A percentile compares a stretch with the other conserved stretches of the same genome.
Conservation (phyloP, 2,797 vertebrate species). For the Propithecus perrieri region DNA sequence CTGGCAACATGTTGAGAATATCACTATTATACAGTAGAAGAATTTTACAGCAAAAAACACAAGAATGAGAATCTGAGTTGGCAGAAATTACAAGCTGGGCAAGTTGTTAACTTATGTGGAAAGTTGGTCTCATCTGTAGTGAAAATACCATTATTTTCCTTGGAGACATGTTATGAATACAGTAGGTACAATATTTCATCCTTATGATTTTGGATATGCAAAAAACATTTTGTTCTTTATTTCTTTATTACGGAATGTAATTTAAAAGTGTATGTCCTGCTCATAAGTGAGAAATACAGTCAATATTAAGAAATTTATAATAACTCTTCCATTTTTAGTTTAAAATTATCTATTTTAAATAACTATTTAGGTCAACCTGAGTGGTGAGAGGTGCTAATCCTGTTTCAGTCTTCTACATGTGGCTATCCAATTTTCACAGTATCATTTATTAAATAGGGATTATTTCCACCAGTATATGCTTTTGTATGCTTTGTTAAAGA, state of each 20-base stretch:
- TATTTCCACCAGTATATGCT: too few relatives aligned
- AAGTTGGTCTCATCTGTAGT: not conserved
- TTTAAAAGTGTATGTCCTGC: not conserved
- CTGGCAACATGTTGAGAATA: not conserved
- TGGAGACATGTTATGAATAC: not conserved
- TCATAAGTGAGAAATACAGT: not conserved
- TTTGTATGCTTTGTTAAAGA: too few relatives aligned
- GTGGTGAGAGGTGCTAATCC: too few relatives aligned
- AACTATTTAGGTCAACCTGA: not conserved
- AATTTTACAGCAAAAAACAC: not conserved
- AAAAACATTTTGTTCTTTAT: not conserved
- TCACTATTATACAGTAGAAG: not conserved
- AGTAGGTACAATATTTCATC: not conserved
- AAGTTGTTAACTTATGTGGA: slow-evolving; percentile 39
- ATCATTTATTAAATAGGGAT: too few relatives aligned
- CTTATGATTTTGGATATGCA: not conserved
- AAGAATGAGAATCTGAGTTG: not conserved
- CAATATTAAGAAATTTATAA: not conserved
- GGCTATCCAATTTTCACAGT: too few relatives aligned
- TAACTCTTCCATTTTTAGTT: not conserved
- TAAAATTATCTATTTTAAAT: not conserved
- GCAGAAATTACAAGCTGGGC: not conserved
- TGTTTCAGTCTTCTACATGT: too few relatives aligned
- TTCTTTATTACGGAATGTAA: slow-evolving; percentile 24
- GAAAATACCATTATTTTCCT: slow-evolving; percentile 28